Evolutionary conservation across 2,797 vertebrate species (phyloP).

Genomic region (Falco novaeseelandiae): DNA sequence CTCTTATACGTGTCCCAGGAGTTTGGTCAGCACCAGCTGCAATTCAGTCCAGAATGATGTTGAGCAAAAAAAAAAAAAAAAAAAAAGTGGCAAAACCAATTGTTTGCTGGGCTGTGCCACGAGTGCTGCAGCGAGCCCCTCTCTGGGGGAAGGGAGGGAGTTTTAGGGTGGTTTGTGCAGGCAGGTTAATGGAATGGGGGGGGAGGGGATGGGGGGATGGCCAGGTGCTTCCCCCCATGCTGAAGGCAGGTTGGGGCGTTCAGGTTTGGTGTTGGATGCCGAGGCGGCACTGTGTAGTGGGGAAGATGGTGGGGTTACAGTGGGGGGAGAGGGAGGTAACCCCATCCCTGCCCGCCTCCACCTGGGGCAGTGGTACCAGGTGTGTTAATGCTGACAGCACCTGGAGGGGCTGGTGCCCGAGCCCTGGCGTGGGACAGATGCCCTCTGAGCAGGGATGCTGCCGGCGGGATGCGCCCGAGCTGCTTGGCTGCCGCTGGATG

Average conservation of each 20-base stretch:
- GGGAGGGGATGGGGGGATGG: neutral
- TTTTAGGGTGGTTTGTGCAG: neutral
- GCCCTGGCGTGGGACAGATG: neutral
- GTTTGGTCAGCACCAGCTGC: neutral
- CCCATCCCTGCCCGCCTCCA: neutral
- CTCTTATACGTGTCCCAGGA: neutral
- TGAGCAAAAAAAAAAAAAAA: neutral
- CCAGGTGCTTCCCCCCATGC: neutral
- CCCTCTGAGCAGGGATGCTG: neutral
- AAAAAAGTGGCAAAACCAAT: neutral
- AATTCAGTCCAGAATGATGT: neutral
- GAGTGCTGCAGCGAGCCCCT: neutral
- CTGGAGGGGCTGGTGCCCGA: neutral
- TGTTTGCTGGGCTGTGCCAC: neutral
- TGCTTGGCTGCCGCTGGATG: neutral
- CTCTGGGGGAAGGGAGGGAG: neutral
- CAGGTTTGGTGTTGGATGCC: neutral
- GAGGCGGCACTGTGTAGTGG: neutral
- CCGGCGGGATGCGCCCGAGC: neutral
- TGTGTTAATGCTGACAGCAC: too few relatives aligned
- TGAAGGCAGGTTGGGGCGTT: neutral
- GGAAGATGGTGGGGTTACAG: neutral
- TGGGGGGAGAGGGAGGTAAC: neutral
- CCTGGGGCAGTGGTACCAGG: neutral
- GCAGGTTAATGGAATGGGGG: neutral